A percentile compares a stretch with the other conserved stretches of the same genome.
These are phyloP conservation scores for Chrysomela aeneicollis DNA, from an alignment of 2,888 invertebrate genomes.

Conservation along the genomic window DNA sequence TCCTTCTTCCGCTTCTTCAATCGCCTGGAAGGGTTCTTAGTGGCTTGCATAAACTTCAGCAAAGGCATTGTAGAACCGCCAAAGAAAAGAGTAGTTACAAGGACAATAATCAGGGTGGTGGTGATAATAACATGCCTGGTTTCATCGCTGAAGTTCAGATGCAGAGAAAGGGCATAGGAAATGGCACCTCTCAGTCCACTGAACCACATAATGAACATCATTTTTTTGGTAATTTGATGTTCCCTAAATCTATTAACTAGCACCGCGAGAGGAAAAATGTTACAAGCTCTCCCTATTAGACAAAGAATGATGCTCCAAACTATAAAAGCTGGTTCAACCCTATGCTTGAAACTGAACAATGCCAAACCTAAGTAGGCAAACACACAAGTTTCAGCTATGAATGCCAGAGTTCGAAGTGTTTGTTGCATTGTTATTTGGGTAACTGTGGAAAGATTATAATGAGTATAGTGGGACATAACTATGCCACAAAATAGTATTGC, in stretches of 20 bases:
- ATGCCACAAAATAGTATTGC: constrained; percentile 98
- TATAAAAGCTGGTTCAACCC: constrained; percentile 89
- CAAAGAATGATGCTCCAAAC: constrained; percentile 95
- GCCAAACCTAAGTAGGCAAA: constrained; percentile 97
- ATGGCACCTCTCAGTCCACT: constrained; percentile 96
- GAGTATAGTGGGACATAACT: constrained; percentile 99
- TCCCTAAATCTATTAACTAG: constrained; percentile 95
- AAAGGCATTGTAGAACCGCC: constrained; percentile 99
- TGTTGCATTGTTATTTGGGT: constrained; percentile 99
- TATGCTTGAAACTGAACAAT: constrained; percentile 92
- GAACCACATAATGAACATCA: constrained; percentile 99
- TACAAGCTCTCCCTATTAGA: constrained; percentile 91
- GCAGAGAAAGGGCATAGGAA: constrained; percentile 95
- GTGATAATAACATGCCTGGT: constrained; percentile 97
- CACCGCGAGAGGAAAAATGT: constrained; percentile 94
- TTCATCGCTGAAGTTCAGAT: constrained; percentile 92
- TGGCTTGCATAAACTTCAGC: constrained; percentile 87
- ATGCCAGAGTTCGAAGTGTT: constrained; percentile 95
- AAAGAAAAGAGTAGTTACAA: constrained; percentile 93
- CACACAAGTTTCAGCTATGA: constrained; percentile 98
- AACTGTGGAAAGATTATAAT: constrained; percentile 96
- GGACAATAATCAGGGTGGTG: constrained; percentile 95
- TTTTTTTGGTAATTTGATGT: constrained; percentile 96
- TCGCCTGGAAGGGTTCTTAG: constrained; percentile 66
- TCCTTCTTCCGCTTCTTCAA: constrained; percentile 64